Evolutionary conservation across 2,113 vertebrate species (phyloP).

Genomic region (Speoplatyrhinus poulsoni): DNA sequence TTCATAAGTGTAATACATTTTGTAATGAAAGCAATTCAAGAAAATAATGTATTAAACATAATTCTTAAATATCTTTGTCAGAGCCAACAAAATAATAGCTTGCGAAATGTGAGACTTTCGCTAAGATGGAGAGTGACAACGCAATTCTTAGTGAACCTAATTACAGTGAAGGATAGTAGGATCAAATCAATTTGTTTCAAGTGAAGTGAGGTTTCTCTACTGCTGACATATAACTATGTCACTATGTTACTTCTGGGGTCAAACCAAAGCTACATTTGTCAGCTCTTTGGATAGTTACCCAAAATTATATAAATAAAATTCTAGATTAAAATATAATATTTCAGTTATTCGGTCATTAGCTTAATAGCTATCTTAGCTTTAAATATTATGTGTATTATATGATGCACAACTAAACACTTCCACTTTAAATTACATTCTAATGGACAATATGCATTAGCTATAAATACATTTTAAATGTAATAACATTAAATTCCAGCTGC

Average conservation of each 20-base stretch:
- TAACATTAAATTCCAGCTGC: constrained; percentile 4
- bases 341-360: constrained; percentile 7
- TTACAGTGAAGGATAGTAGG: constrained; percentile 37
- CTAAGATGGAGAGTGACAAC: background rate
- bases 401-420: too few relatives aligned
- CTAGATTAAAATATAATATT: constrained; percentile 34
- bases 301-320: constrained; percentile 38
- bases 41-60: too few relatives aligned
- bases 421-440: background rate
- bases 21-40: background rate
- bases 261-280: constrained; percentile 51
- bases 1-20: background rate
- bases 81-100: constrained; percentile 5
- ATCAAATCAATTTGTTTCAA: constrained; percentile 41
- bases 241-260: constrained; percentile 49
- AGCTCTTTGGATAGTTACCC: constrained; percentile 45
- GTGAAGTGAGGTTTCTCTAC: constrained; percentile 40
- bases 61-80: background rate
- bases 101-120: background rate
- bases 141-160: constrained; percentile 20
- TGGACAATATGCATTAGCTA: background rate
- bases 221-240: constrained; percentile 42
- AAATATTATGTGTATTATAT: too few relatives aligned
- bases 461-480: background rate
- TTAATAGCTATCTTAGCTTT: background rate